phyloP scores from a whole-genome alignment of 2,888 invertebrate species.

The Campoplex capitator region DNA sequence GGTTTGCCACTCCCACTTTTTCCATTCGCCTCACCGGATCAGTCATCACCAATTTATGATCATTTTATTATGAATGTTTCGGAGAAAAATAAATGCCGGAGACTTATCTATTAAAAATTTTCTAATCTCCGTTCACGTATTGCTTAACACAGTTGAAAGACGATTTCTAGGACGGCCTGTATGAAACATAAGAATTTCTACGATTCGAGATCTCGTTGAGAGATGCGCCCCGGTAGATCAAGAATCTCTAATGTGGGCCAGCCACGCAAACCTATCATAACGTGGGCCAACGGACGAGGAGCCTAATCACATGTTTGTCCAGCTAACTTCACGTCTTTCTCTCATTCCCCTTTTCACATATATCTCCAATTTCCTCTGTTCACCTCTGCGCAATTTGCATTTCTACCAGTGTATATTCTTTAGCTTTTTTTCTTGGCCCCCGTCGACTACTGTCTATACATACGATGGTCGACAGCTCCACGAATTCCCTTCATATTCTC shows the following conservation, averaged over 20 bases:
- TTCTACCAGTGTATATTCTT: conserved; percentile 74
- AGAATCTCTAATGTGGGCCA: conserved; percentile 82
- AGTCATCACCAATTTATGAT: too few relatives aligned
- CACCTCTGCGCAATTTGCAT: conserved; percentile 77
- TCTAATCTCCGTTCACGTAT: too few relatives aligned
- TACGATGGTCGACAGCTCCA: background rate
- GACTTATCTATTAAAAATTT: too few relatives aligned
- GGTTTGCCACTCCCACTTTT: too few relatives aligned
- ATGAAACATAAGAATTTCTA: conserved; percentile 77
- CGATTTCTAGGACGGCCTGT: conserved; percentile 1
- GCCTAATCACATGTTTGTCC: conserved; percentile 83
- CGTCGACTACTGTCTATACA: conserved; percentile 27
- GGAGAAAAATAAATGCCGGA: background rate
- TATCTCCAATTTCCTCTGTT: conserved; percentile 28
- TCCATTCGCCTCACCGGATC: too few relatives aligned
- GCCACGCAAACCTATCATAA: conserved; percentile 84
- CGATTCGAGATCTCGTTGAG: conserved; percentile 80
- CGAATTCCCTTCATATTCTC: background rate
- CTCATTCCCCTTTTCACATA: conserved; percentile 12
- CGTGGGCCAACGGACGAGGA: conserved; percentile 78
- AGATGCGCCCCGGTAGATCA: conserved; percentile 68
- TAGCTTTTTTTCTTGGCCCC: conserved; percentile 1
- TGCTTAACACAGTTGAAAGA: background rate
- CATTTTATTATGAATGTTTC: too few relatives aligned
- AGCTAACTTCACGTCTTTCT: conserved; percentile 74